Conservation (phyloP, 2,113 vertebrate genomes). For the Antigone vipio region DNA sequence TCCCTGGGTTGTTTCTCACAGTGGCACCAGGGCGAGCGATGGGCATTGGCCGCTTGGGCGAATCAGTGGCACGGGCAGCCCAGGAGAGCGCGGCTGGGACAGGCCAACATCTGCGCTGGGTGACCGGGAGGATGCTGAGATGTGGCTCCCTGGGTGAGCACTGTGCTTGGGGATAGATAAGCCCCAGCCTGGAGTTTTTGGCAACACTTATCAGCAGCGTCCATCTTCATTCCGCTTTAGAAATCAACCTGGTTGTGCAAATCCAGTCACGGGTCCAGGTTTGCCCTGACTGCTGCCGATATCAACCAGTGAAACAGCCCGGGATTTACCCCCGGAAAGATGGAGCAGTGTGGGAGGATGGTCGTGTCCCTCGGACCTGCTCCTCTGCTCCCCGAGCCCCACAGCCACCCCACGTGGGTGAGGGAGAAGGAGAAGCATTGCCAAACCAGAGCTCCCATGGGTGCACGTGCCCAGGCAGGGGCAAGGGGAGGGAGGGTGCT, state of each 20-base stretch:
- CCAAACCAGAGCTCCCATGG: background rate
- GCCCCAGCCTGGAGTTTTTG: background rate
- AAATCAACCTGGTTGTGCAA: background rate
- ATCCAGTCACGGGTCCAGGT: background rate
- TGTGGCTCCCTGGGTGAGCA: background rate
- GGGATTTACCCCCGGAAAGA: background rate
- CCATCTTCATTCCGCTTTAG: background rate
- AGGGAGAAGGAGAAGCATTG: fast-evolving
- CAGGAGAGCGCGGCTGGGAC: background rate
- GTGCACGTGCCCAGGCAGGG: background rate
- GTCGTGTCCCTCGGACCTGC: background rate
- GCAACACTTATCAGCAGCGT: background rate
- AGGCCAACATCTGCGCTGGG: background rate
- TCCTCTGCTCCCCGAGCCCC: background rate
- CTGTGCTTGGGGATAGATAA: background rate
- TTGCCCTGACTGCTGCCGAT: background rate
- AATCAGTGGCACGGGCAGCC: fast-evolving
- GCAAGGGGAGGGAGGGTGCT: background rate
- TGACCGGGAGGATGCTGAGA: background rate
- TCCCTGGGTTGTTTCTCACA: background rate
- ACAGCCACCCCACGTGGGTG: fast-evolving
- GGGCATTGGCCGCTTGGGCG: fast-evolving
- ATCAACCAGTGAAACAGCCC: background rate
- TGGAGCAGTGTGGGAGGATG: background rate
- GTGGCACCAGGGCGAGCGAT: fast-evolving